Base-by-base conservation (phyloP, 2,797 vertebrate species). In the Sebastes paucispinis region DNA sequence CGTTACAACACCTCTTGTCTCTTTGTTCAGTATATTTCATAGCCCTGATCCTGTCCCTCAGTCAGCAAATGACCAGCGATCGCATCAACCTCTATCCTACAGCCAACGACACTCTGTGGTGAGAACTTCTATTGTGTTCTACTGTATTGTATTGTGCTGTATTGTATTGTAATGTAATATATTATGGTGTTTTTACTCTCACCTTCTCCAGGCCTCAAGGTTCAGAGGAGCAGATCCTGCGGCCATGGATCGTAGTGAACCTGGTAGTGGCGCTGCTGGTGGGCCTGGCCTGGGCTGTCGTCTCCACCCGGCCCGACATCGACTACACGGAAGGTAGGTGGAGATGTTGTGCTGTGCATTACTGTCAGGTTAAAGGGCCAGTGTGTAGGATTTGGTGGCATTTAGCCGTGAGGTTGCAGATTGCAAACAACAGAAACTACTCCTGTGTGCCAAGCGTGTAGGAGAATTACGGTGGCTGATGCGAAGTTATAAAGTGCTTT, bases 11-110 rank as follows among this genome's bases (percentile, higher is more conserved):
- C 1, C 13, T n/a, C 24, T 0, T 68, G 16, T 87, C 20, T 89
- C 8, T 87, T 5, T 88, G 32, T 73, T 60, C 87, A 99, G 98
- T 98, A 88, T 98, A 99, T 76, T 98, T 98, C 88, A 95, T 96
- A 73, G 98, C 98, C 69, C 96, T 99, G 70, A 95, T 96, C 82
- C 94, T 99, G 77, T 97, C 97, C 77, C 95, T 99, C 90, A 98
- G 97, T 91, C 98, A 99, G 87, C 98, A 99, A 91, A 98, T 97
- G 97, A 98, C 97, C 59, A 98, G 97, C 73, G 98, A 99, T 88
- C 96, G 96, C 66, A 98, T 99, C 88, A 95, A 97, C 91, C 96
- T 98, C 39, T 98, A 98, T 72, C 96, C 96, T 0, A 92, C 95
- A 0, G 96, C 95, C 91, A 99, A 99, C 11, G 93, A 96, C 66